Evolutionary conservation across 2,888 invertebrate genomes (phyloP).

Genomic region (Dicranocentrus wangi): DNA sequence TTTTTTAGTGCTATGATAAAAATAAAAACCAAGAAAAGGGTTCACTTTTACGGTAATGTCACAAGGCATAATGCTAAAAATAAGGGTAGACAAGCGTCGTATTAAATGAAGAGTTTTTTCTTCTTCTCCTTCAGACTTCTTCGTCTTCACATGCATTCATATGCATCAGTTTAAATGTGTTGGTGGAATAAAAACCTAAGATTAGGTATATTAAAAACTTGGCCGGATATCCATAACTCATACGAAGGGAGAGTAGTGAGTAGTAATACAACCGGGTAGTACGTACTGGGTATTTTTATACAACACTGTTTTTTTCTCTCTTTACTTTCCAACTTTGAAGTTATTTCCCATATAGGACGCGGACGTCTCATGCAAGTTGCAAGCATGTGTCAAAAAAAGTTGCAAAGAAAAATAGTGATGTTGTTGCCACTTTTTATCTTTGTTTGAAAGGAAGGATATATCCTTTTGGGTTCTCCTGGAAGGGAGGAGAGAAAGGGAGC

Average conservation of each 20-base stretch:
- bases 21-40: constrained; percentile 1
- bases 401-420: background rate
- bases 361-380: background rate
- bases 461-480: background rate
- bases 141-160: background rate
- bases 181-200: constrained; percentile 11
- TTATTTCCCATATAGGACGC: background rate
- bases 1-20: constrained; percentile 21
- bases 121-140: background rate
- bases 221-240: too few species aligned
- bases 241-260: too few species aligned
- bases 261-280: too few species aligned
- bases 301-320: background rate
- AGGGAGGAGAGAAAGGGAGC: background rate
- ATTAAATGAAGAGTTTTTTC: too few species aligned
- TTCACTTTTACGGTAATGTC: constrained; percentile 28
- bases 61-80: constrained; percentile 1
- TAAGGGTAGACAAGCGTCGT: too few species aligned
- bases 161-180: constrained; percentile 12
- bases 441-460: background rate
- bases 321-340: background rate
- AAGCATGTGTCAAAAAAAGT: constrained; percentile 3
- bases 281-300: background rate
- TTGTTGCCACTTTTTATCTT: constrained; percentile 16
- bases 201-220: constrained; percentile 15